Base-by-base conservation (phyloP, 2,888 invertebrate genomes). In the Amorpha juglandis region DNA sequence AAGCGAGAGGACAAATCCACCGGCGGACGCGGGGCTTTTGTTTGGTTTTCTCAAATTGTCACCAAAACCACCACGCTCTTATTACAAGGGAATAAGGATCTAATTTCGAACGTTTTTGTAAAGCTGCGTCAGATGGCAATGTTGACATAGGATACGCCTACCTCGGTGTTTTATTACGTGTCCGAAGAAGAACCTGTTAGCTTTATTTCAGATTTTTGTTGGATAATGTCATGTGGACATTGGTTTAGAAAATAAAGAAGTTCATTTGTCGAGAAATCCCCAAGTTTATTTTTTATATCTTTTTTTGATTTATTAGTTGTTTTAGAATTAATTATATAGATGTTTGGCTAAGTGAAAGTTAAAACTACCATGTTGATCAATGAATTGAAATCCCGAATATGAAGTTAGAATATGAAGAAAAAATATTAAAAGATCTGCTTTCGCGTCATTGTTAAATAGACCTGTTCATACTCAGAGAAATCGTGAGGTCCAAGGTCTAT, bases 1-100 rank as follows among this genome's bases (percentile, higher is more conserved):
- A 86, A 84, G 83, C 80, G 79, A 74, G 78, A 82, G 82, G 78
- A 75, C 79, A 77, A 80, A 82, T 79, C 78, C 77, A 80, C 77
- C 78, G 76, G 70, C 70, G 71, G 74, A 76, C 78, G 83, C 78
- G 76, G 75, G 79, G 76, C 78, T 42, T 58, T 42, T 58, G 58
- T 58, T 58, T 58, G 74, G 78, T 78, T 77, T 78, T 73, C 78
- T 79, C 78, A 79, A 72, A 73, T 80, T 74, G 72, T 66, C 71
- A 52, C 67, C 69, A 69, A 74, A 72, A 69, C 69, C 63, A 68
- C 64, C 66, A 66, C 67, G 66, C 42, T 72, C 70, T 76, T 84
- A 75, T 77, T 63, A 3, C 55, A 0, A 50, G 1, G 11, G 4
- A 0, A 0, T 52, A 76, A 84, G 71, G 77, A n/a, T 77, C 71